Percentiles rank a stretch among this genome's conserved stretches.
These are phyloP conservation scores for Drosophila sturtevanti DNA, from an alignment of 1,140 invertebrate species.

Conservation along the genomic window DNA sequence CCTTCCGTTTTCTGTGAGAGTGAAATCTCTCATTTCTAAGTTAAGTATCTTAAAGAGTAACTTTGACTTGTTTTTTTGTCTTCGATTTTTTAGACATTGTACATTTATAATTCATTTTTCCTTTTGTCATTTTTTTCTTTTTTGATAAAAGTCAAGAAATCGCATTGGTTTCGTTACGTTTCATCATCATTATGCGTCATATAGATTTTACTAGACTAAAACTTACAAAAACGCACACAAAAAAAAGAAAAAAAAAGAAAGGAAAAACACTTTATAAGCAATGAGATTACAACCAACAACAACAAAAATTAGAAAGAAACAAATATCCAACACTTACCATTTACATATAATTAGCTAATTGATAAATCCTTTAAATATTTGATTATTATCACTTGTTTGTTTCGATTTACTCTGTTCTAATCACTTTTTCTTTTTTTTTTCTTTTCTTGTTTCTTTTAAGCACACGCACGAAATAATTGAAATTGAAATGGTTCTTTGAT, in stretches of 20 bases:
- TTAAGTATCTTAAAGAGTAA: no score
- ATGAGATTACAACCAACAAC: background rate
- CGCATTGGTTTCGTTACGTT: background rate
- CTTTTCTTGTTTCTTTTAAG: no score
- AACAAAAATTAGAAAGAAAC: background rate
- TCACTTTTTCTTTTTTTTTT: background rate
- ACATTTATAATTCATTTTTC: no score
- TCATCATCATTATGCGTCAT: conserved; percentile 5
- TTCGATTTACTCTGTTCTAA: background rate
- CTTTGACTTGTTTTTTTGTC: no score
- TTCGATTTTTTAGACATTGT: no score
- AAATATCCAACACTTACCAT: conserved; percentile 52
- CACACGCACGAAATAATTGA: background rate
- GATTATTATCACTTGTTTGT: conserved; percentile 2
- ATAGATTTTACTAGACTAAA: background rate
- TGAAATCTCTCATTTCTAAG: no score
- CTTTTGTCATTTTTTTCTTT: no score
- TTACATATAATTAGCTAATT: conserved; percentile 64
- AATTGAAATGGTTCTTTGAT: background rate
- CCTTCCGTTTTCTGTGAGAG: no score
- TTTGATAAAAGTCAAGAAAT: background rate
- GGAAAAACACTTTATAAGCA: no score
- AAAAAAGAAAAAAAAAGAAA: no score
- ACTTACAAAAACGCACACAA: no score
- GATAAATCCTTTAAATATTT: conserved; percentile 40